These are phyloP conservation scores for Ptychobarbus kaznakovi DNA, from an alignment of 2,797 vertebrate genomes.

Conservation along the genomic window DNA sequence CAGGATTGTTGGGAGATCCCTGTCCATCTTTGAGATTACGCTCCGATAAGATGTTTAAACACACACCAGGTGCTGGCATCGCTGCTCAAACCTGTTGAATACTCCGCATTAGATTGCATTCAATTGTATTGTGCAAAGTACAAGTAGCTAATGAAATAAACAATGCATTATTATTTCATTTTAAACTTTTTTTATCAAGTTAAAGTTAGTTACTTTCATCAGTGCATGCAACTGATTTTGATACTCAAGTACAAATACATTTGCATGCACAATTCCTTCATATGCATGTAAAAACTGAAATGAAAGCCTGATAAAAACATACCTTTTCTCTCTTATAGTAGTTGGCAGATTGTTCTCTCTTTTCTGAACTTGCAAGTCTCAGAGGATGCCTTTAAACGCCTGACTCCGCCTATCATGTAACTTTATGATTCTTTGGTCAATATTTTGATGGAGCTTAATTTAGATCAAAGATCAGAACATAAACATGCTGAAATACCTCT, in stretches of 20 bases:
- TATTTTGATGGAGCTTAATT: neutral
- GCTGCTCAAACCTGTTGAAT: constrained; percentile 20
- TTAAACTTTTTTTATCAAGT: neutral
- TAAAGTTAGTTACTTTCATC: neutral
- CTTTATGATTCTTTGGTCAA: neutral
- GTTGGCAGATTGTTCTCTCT: neutral
- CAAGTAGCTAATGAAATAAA: neutral
- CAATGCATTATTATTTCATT: neutral
- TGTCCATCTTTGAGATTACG: constrained; percentile 64
- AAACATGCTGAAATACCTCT: neutral
- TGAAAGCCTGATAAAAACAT: neutral
- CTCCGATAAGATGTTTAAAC: constrained; percentile 68
- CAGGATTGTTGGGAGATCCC: constrained; percentile 66
- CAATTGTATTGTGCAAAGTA: neutral
- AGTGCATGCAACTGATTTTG: too few species aligned
- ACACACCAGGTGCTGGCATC: constrained; percentile 71
- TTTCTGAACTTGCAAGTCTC: neutral
- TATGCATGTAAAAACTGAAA: neutral
- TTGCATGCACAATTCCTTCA: neutral
- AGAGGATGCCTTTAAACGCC: neutral
- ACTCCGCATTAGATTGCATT: neutral
- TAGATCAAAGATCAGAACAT: neutral
- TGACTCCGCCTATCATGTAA: neutral
- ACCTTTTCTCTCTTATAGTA: neutral
- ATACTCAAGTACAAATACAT: neutral